Conservation (phyloP, 2,888 invertebrate species). For the Tetheella fluctuosa region DNA sequence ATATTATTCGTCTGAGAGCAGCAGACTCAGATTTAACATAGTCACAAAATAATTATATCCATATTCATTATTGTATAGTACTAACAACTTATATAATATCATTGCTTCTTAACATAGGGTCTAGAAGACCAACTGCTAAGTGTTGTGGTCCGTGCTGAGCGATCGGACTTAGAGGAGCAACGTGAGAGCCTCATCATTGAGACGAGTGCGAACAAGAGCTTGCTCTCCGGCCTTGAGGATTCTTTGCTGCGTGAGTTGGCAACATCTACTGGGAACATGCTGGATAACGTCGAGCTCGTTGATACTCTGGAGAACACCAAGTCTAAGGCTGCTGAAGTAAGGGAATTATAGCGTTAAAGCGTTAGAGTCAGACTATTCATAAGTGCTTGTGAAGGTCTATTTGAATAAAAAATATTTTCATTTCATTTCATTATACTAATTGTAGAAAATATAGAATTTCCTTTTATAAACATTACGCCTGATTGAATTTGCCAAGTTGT, state of each 20-base stretch:
- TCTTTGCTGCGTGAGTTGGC: constrained; percentile 93
- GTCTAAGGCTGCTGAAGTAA: constrained; percentile 91
- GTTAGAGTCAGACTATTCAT: no score
- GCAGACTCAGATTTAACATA: no score
- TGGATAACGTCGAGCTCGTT: constrained; percentile 94
- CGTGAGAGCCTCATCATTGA: constrained; percentile 92
- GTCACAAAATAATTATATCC: no score
- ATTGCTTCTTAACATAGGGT: constrained; percentile 79
- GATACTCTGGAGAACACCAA: constrained; percentile 95
- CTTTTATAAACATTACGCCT: no score
- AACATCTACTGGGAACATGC: constrained; percentile 95
- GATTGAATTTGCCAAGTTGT: background rate
- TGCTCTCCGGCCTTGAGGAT: constrained; percentile 93
- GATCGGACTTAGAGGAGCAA: constrained; percentile 94
- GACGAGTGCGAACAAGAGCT: constrained; percentile 93
- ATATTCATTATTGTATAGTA: background rate
- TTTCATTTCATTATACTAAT: no score
- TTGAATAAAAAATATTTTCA: no score
- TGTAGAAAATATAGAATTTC: no score
- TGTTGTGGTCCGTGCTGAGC: constrained; percentile 94
- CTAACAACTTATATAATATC: background rate
- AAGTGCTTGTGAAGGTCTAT: no score
- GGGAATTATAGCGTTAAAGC: no score
- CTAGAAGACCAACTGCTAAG: constrained; percentile 95
- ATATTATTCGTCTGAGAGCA: no score